Evolutionary conservation across 2,797 vertebrate species (phyloP).

Genomic region (Danio tinwini): DNA sequence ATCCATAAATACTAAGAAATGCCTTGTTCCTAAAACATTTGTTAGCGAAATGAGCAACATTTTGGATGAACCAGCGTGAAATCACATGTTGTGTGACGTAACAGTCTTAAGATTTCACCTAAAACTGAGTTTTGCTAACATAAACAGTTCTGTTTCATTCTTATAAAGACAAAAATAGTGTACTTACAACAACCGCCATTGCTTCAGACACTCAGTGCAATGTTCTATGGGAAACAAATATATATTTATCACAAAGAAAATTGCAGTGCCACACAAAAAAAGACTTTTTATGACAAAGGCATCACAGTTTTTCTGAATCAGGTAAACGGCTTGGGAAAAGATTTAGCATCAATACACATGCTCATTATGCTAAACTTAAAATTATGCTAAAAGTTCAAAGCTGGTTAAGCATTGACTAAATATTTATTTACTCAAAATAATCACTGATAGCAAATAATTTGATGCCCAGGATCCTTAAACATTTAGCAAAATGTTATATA

Average conservation of each 20-base stretch:
- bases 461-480: neutral
- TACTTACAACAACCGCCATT: constrained; percentile 82
- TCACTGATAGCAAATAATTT: neutral
- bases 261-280: constrained; percentile 5
- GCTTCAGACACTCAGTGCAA: constrained; percentile 61
- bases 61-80: constrained; percentile 6
- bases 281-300: constrained; percentile 19
- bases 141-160: neutral
- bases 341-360: neutral
- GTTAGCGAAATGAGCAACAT: constrained; percentile 46
- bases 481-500: neutral
- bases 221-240: constrained; percentile 39
- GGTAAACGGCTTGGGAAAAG: neutral
- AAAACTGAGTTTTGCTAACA: neutral
- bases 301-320: constrained; percentile 50
- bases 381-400: neutral
- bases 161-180: neutral
- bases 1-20: constrained; percentile 54
- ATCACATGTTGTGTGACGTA: constrained; percentile 24
- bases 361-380: neutral
- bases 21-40: constrained; percentile 61
- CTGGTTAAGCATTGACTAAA: neutral
- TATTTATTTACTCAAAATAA: neutral
- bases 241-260: constrained; percentile 42
- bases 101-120: constrained; percentile 8